phyloP scores from a whole-genome alignment of 2,797 vertebrate genomes.

The Oryzias dopingdopingensis region DNA sequence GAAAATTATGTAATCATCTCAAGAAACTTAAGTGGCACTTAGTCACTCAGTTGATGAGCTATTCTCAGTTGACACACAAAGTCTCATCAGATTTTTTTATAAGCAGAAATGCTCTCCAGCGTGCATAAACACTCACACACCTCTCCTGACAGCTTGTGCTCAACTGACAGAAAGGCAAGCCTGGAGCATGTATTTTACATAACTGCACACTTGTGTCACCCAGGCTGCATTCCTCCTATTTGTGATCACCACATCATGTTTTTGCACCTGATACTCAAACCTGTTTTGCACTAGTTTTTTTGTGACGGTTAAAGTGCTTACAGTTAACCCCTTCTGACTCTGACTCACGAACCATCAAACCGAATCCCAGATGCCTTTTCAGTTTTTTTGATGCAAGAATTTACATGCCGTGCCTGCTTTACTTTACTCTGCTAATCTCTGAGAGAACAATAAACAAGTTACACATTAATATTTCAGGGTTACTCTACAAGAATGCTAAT shows the following conservation, averaged over 20 bases:
- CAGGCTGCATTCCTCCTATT: slow-evolving; percentile 49
- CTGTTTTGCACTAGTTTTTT: slow-evolving; percentile 60
- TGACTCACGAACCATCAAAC: slow-evolving; percentile 2
- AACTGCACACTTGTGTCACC: slow-evolving; percentile 33
- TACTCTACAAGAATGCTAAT: too few species aligned
- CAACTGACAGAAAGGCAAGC: slow-evolving; percentile 9
- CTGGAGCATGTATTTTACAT: slow-evolving; percentile 39
- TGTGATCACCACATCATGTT: slow-evolving; percentile 16
- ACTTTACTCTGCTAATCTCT: background rate
- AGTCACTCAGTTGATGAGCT: slow-evolving; percentile 24
- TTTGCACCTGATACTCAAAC: slow-evolving; percentile 53
- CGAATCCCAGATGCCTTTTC: slow-evolving; percentile 1
- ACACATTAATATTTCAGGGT: slow-evolving; percentile 32
- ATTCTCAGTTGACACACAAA: slow-evolving; percentile 20
- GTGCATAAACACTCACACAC: slow-evolving; percentile 8
- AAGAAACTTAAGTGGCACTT: slow-evolving; percentile 23
- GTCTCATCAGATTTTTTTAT: slow-evolving; percentile 10
- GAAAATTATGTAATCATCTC: slow-evolving; percentile 54
- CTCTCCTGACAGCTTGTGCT: slow-evolving; percentile 12
- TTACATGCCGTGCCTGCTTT: background rate
- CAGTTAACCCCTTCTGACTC: slow-evolving; percentile 14
- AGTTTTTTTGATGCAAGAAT: background rate
- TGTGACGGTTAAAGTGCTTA: slow-evolving; percentile 26
- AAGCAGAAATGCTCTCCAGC: background rate
- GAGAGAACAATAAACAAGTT: background rate